Percentiles rank a stretch among this genome's conserved stretches.
phyloP scores from a whole-genome alignment of 2,797 vertebrate species.

The Neosilurus mollespiculum region DNA sequence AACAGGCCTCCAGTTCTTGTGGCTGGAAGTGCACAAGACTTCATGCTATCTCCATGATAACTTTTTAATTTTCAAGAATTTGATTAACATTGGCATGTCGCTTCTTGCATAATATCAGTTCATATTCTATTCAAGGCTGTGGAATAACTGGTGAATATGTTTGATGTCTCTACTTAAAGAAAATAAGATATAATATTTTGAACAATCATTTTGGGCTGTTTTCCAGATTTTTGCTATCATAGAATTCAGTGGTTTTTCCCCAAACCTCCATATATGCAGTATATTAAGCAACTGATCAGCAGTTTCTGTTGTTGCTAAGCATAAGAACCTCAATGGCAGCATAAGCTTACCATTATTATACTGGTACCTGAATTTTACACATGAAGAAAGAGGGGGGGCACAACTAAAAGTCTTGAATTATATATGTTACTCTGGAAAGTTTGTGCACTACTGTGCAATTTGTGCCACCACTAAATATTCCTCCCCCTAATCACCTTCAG shows the following conservation, averaged over 20 bases:
- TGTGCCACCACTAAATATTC: constrained; percentile 17
- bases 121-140: too few species aligned
- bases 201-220: neutral
- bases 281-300: neutral
- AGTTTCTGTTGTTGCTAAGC: neutral
- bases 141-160: too few species aligned
- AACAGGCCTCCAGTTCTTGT: too few species aligned
- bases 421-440: neutral
- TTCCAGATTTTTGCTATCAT: neutral
- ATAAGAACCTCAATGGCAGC: neutral
- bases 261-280: neutral
- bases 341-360: neutral
- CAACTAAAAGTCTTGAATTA: neutral
- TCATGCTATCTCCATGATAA: too few species aligned
- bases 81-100: too few species aligned
- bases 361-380: neutral
- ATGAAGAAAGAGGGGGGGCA: neutral
- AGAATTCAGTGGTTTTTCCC: neutral
- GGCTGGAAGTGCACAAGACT: too few species aligned
- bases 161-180: neutral
- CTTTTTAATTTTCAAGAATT: too few species aligned
- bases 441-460: neutral
- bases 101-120: too few species aligned
- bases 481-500: constrained; percentile 27
- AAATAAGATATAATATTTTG: neutral